Evolutionary conservation across 2,888 invertebrate species (phyloP).

Genomic region (Stenotaenia linearis): DNA sequence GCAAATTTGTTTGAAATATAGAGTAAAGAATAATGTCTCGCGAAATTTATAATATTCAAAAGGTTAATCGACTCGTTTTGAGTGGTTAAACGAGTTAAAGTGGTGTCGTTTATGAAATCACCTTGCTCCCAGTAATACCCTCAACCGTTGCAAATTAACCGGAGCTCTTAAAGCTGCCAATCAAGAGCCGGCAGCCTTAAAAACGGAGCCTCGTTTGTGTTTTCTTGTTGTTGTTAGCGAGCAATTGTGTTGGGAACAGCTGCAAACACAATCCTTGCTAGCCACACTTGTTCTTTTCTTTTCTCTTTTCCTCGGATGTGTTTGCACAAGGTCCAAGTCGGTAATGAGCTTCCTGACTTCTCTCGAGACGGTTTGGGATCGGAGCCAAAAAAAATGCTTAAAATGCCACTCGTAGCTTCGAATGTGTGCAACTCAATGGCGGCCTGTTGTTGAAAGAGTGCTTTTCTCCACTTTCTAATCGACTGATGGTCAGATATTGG

Average conservation of each 20-base stretch:
- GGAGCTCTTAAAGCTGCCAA: neutral
- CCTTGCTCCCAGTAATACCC: neutral
- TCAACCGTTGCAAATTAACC: neutral
- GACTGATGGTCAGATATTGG: slow-evolving; percentile 2
- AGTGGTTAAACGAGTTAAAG: slow-evolving; percentile 24
- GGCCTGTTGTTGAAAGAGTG: slow-evolving; percentile 24
- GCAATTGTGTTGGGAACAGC: slow-evolving; percentile 27
- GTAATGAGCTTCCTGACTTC: slow-evolving; percentile 33
- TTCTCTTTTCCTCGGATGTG: slow-evolving; percentile 30
- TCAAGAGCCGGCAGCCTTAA: neutral
- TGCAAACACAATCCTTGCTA: slow-evolving; percentile 17
- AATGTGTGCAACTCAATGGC: slow-evolving; percentile 5
- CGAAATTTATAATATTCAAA: neutral
- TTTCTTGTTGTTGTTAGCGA: slow-evolving; percentile 24
- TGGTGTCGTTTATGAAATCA: slow-evolving; percentile 12
- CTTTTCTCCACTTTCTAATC: slow-evolving; percentile 18
- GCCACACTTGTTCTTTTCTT: slow-evolving; percentile 13
- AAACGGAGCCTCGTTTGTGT: neutral
- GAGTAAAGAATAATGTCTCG: neutral
- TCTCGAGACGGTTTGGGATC: slow-evolving; percentile 19
- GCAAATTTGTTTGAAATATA: too few relatives aligned
- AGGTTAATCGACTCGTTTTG: slow-evolving; percentile 22
- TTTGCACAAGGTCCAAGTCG: slow-evolving; percentile 28
- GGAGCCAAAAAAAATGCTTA: slow-evolving; percentile 32
- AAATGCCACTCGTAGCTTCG: slow-evolving; percentile 27